phyloP scores from a whole-genome alignment of 2,113 vertebrate species.

The Athene cunicularia region DNA sequence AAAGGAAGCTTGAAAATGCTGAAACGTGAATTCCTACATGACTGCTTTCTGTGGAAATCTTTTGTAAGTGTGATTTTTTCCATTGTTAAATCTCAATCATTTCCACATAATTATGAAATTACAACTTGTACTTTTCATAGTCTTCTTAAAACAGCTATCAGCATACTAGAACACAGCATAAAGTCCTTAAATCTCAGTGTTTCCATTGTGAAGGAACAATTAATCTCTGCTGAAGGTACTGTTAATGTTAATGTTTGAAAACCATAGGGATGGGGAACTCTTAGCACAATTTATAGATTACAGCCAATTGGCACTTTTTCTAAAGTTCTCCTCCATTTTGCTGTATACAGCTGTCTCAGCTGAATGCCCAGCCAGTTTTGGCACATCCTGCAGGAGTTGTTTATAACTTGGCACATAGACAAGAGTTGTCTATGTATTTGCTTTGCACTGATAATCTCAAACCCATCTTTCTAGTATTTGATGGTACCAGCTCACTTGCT shows the following conservation, averaged over 20 bases:
- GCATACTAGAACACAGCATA: neutral
- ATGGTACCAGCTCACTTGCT: neutral
- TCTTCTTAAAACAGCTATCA: neutral
- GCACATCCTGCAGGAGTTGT: neutral
- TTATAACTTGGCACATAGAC: neutral
- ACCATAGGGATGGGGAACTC: neutral
- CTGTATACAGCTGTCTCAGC: neutral
- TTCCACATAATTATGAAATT: neutral
- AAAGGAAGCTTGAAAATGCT: slow-evolving; percentile 3
- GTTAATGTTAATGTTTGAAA: neutral
- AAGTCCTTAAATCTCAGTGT: neutral
- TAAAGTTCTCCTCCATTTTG: neutral
- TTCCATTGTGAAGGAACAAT: neutral
- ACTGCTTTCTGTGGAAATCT: neutral
- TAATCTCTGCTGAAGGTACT: neutral
- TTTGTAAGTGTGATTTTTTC: neutral
- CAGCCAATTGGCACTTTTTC: neutral
- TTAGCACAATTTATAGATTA: neutral
- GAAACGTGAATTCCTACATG: neutral
- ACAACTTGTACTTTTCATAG: neutral
- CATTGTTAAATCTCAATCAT: neutral
- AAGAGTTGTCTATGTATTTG: neutral
- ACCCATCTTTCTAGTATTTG: neutral
- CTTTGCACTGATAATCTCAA: neutral
- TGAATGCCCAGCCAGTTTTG: neutral